Conservation (phyloP, 2,113 vertebrate genomes). For the Crotalus helleri region DNA sequence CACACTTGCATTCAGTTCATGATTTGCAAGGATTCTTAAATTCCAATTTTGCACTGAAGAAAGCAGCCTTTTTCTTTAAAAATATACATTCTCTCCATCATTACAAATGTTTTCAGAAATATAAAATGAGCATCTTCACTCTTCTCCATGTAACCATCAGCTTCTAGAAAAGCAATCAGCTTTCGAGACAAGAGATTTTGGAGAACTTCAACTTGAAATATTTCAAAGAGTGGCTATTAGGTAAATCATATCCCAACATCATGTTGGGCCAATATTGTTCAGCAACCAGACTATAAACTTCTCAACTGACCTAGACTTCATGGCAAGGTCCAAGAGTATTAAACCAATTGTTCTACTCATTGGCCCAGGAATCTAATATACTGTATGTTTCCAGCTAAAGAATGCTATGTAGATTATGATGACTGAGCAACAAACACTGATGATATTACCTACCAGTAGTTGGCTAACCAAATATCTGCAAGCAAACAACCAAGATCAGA, state of each 20-base stretch:
- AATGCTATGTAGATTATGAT: background rate
- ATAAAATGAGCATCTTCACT: background rate
- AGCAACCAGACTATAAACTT: conserved; percentile 3
- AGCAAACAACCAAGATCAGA: background rate
- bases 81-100: background rate
- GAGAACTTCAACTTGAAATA: background rate
- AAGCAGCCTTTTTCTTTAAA: background rate
- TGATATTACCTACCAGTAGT: background rate
- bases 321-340: background rate
- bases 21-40: conserved; percentile 18
- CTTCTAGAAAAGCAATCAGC: background rate
- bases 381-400: background rate
- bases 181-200: background rate
- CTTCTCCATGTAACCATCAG: background rate
- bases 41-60: background rate
- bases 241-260: background rate
- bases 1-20: conserved; percentile 11
- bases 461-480: background rate
- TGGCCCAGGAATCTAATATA: background rate
- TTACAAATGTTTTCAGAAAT: background rate
- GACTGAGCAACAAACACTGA: background rate
- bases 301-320: background rate
- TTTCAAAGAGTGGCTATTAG: background rate
- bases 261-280: background rate
- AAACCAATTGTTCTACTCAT: background rate